These are phyloP conservation scores for Hipparchia sbordonii DNA, from an alignment of 2,888 invertebrate genomes.

Conservation along the genomic window DNA sequence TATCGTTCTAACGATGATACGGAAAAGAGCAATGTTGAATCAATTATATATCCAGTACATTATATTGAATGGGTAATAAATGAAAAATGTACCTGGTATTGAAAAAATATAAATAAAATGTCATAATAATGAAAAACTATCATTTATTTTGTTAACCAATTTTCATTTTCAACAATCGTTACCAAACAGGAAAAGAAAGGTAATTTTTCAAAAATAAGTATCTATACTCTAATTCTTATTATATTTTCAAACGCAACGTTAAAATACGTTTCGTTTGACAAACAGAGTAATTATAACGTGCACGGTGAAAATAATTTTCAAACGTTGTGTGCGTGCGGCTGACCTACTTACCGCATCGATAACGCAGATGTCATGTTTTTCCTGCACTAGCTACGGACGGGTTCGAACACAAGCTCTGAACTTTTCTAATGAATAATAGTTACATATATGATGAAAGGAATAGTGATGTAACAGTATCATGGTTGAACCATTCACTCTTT, in stretches of 20 bases:
- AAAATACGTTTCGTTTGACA: conserved; percentile 49
- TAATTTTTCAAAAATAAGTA: not conserved
- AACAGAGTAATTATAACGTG: conserved; percentile 52
- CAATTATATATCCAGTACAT: not conserved
- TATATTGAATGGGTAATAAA: not conserved
- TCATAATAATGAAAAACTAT: not conserved
- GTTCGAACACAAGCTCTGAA: conserved; percentile 4
- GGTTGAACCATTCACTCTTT: not conserved
- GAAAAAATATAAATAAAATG: not conserved
- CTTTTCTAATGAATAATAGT: conserved; percentile 1
- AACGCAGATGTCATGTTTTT: conserved; percentile 65
- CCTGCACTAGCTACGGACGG: conserved; percentile 26
- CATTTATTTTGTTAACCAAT: too few species aligned
- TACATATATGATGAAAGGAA: not conserved
- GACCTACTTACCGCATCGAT: conserved; percentile 73
- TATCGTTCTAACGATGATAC: conserved; percentile 11
- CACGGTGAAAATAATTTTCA: conserved; percentile 77
- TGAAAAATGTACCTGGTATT: not conserved
- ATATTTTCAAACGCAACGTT: conserved; percentile 25
- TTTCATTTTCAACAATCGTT: too few species aligned
- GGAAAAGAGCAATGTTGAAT: not conserved
- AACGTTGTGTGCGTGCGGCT: conserved; percentile 59
- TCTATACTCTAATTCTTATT: not conserved
- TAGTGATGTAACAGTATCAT: not conserved
- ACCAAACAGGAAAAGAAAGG: not conserved